phyloP scores from a whole-genome alignment of 2,888 invertebrate genomes.

The Drosophila putrida region DNA sequence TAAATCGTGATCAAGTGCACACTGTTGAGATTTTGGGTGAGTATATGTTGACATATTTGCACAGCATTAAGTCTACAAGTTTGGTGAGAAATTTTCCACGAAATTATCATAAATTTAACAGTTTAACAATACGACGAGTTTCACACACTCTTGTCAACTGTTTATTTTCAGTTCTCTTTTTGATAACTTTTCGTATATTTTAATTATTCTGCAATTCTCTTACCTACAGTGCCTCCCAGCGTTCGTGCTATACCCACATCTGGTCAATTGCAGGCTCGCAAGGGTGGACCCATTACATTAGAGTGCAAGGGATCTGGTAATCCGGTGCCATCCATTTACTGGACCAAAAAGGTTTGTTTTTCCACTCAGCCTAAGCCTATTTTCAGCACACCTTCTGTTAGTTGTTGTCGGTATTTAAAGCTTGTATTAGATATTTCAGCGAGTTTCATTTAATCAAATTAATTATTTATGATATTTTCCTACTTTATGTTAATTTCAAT shows the following conservation, averaged over 20 bases:
- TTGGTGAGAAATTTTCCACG: conserved; percentile 8
- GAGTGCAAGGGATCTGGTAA: conserved; percentile 91
- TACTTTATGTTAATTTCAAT: conserved; percentile 61
- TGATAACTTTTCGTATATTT: not conserved
- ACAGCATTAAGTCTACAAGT: conserved; percentile 17
- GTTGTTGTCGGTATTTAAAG: conserved; percentile 19
- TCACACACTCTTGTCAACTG: not conserved
- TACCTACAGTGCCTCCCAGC: conserved; percentile 87
- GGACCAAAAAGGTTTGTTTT: conserved; percentile 86
- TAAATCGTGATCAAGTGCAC: conserved; percentile 90
- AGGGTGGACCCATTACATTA: conserved; percentile 89
- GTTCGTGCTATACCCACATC: conserved; percentile 89
- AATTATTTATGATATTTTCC: conserved; percentile 47
- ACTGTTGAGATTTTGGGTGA: conserved; percentile 89
- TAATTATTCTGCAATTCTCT: conserved; percentile 21
- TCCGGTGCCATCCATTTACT: conserved; percentile 90
- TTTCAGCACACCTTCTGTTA: conserved; percentile 8
- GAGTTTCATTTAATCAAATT: conserved; percentile 61
- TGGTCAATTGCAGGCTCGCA: conserved; percentile 88
- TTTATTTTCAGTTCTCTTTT: not conserved
- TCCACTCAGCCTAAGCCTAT: conserved; percentile 15
- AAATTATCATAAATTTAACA: conserved; percentile 17
- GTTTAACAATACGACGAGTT: not conserved
- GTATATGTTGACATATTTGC: conserved; percentile 58
- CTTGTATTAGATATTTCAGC: conserved; percentile 39